A percentile compares a stretch with the other conserved stretches of the same genome.
Evolutionary conservation across 2,888 invertebrate genomes (phyloP).

Genomic region (Erannis defoliaria): DNA sequence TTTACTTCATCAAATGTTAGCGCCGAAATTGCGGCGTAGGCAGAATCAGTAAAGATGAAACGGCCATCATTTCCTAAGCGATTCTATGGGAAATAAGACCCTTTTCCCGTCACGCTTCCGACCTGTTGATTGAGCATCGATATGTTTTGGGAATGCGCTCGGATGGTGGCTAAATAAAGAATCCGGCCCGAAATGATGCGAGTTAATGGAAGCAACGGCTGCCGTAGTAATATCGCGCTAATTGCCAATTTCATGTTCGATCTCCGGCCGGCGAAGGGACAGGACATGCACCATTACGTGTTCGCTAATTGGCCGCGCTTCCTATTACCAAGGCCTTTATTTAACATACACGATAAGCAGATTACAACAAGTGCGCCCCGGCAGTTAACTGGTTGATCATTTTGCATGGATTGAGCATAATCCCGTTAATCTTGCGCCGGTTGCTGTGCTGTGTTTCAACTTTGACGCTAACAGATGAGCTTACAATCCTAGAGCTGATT

Average conservation of each 20-base stretch:
- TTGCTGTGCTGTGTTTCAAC: slow-evolving; percentile 9
- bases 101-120: slow-evolving; percentile 41
- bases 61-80: slow-evolving; percentile 37
- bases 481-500: slow-evolving; percentile 29
- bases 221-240: slow-evolving; percentile 71
- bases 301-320: slow-evolving; percentile 60
- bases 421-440: slow-evolving; percentile 27
- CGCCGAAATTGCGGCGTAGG: slow-evolving; percentile 14
- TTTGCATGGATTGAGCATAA: slow-evolving; percentile 28
- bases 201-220: slow-evolving; percentile 52
- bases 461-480: slow-evolving; percentile 23
- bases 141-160: slow-evolving; percentile 36
- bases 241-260: slow-evolving; percentile 80
- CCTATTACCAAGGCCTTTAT: slow-evolving; percentile 53
- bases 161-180: slow-evolving; percentile 48
- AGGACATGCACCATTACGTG: slow-evolving; percentile 61
- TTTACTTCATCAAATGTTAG: slow-evolving; percentile 27
- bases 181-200: slow-evolving; percentile 42
- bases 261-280: slow-evolving; percentile 70
- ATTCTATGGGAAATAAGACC: slow-evolving; percentile 40
- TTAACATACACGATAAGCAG: slow-evolving; percentile 35
- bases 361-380: slow-evolving; percentile 16
- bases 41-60: slow-evolving; percentile 31
- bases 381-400: slow-evolving; percentile 23
- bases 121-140: slow-evolving; percentile 56